These are phyloP conservation scores for Pollachius pollachius DNA, from an alignment of 2,113 vertebrate species.

Conservation along the genomic window DNA sequence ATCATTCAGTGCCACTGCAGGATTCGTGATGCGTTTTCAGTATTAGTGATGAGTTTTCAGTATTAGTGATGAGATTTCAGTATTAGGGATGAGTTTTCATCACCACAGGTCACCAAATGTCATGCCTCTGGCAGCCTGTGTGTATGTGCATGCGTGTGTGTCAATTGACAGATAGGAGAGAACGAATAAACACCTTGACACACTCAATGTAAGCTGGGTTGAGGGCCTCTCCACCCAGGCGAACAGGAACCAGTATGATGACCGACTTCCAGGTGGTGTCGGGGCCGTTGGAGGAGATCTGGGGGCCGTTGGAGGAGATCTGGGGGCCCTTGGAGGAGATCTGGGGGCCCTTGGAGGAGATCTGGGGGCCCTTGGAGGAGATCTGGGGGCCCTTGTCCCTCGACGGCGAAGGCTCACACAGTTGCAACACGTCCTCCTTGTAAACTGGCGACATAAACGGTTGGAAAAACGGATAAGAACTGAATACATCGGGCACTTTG, in stretches of 20 bases:
- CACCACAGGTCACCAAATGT: too few species aligned
- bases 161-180: too few species aligned
- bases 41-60: too few species aligned
- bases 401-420: constrained; percentile 58
- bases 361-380: constrained; percentile 15
- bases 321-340: too few species aligned
- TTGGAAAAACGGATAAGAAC: neutral
- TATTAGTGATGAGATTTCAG: too few species aligned
- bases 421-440: constrained; percentile 80
- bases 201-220: constrained; percentile 88
- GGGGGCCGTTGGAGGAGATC: constrained; percentile 17
- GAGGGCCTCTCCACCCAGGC: constrained; percentile 85
- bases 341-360: too few species aligned
- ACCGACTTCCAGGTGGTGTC: constrained; percentile 77
- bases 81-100: too few species aligned
- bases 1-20: too few species aligned
- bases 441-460: constrained; percentile 75
- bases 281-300: constrained; percentile 36
- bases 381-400: constrained; percentile 45
- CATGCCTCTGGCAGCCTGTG: neutral
- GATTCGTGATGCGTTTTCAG: too few species aligned
- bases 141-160: neutral
- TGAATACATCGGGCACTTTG: too few species aligned
- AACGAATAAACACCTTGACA: constrained; percentile 78
- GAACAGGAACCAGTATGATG: constrained; percentile 86